Base-by-base conservation (phyloP, 1,140 invertebrate species). In the Drosophila bipectinata region DNA sequence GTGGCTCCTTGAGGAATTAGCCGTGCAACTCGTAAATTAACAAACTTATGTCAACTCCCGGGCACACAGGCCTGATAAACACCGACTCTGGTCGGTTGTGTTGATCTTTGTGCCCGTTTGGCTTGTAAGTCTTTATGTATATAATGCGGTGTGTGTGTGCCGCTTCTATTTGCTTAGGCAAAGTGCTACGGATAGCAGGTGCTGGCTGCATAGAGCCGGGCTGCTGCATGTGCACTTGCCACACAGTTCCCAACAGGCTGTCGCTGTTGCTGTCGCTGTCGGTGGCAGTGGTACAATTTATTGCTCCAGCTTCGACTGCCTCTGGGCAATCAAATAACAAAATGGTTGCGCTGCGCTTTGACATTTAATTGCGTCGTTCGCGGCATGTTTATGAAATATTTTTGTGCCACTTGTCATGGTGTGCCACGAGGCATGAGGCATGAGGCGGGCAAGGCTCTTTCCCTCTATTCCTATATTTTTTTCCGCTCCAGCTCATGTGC, bases 381-480 rank as follows among this genome's bases (percentile, higher is more conserved):
- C 72, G 53, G 72, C 52, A 58, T 66, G 47, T 64, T 75, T 75
- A 75, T 75, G 72, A 75, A 75, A 75, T 75, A 64, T 74, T 74
- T 66, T 75, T 74, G 30, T 73, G 68, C 69, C 68, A 53, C 48
- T 37, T 34, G 34, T 62, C 44, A 57, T 15, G 32, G 32, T 3
- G 32, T 34, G 21, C 21, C 7, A 34, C 2, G 8, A 32, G 32
- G 32, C 34, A 37, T 28, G 26, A 28, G 26, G 26, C 26, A 28
- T 28, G 26, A 6, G 26, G 26, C 26, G 1, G 0, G 26, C 10
- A 37, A 37, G 34, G 34, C 34, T 37, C 34, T 37, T 21, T 21
- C 21, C 10, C 12, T 37, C 49, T 15, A 14, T 15, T 10, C 15
- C 51, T 14, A 12, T 4, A 21, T 34, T 37, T 18, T 12, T 21